Evolutionary conservation across 1,140 invertebrate genomes (phyloP), one percentile per base, ranked within the genome.

Genomic region (Polyergus mexicanus): DNA sequence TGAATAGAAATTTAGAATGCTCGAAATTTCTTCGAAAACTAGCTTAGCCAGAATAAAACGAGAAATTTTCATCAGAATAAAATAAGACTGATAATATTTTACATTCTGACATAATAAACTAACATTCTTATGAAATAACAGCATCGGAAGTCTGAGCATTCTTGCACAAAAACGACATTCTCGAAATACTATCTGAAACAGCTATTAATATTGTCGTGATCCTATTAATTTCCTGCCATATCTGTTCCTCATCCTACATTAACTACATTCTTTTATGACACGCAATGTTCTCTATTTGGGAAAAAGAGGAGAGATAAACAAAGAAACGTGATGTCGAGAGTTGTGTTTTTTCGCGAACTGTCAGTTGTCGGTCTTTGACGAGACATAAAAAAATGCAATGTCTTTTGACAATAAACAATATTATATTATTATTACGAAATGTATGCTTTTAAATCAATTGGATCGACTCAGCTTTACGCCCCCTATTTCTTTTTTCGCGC

Each of bases 141-240:
- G 44, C 32, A 56, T 11, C n/a, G 16, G 16, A 22, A 11, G 25
- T 5, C 62, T 28, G 19, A 25, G n/a, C n/a, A n/a, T 54, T 75
- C 51, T 78, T 32, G 38, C 38, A 32, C 19, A 58, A 35, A 72
- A 89, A 76, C 63, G 19, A 72, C 68, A 66, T 13, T n/a, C 32
- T 25, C 16, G 10, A 13, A 89, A 77, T 89, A 84, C n/a, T 54
- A 54, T 38, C 60, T 51, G 47, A 75, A 77, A 56, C 62, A 81
- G 54, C 85, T 63, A 87, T 89, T 75, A 87, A 89, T 69, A 80
- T 80, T 47, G 63, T 75, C 44, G 69, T 71, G 25, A 66, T 44
- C 28, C 63, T 65, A 60, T 54, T 86, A 78, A 86, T 86, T 84
- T 85, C 38, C 51, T 35, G 72, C 56, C 74, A 56, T 87, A 86